Evolutionary conservation across 1,140 invertebrate genomes (phyloP).

Genomic region (Apis laboriosa): DNA sequence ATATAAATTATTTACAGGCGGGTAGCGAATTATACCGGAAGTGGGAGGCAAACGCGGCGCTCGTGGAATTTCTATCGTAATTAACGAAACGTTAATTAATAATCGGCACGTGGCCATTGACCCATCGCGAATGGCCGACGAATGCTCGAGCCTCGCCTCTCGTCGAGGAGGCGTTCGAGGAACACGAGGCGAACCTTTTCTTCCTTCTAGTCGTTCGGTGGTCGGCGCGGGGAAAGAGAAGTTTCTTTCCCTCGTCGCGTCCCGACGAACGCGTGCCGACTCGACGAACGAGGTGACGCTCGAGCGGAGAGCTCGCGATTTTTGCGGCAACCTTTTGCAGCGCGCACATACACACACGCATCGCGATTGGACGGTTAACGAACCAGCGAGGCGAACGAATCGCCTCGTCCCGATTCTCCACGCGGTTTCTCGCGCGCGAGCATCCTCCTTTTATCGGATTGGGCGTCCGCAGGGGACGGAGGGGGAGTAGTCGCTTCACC

Average conservation of each 20-base stretch:
- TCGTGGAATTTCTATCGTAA: conserved; percentile 63
- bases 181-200: too few relatives aligned
- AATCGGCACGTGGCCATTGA: conserved; percentile 52
- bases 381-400: conserved; percentile 65
- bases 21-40: conserved; percentile 47
- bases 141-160: neutral
- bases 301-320: conserved; percentile 41
- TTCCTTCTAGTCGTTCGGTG: neutral
- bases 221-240: too few relatives aligned
- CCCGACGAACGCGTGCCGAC: conserved; percentile 12
- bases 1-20: conserved; percentile 60
- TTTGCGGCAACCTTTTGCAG: conserved; percentile 60
- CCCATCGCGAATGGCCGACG: conserved; percentile 21
- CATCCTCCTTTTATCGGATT: conserved; percentile 67
- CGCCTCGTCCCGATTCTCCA: conserved; percentile 63
- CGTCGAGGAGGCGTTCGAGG: neutral
- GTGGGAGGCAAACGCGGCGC: conserved; percentile 50
- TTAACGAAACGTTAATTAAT: conserved; percentile 77
- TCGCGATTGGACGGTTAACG: conserved; percentile 68
- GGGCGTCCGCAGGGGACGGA: conserved; percentile 42
- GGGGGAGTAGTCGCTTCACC: conserved; percentile 55
- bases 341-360: conserved; percentile 14
- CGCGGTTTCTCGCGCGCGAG: conserved; percentile 58
- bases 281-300: conserved; percentile 8
- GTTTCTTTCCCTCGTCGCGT: neutral